phyloP scores from a whole-genome alignment of 1,140 invertebrate genomes.

The Drosophila nigromelanica region DNA sequence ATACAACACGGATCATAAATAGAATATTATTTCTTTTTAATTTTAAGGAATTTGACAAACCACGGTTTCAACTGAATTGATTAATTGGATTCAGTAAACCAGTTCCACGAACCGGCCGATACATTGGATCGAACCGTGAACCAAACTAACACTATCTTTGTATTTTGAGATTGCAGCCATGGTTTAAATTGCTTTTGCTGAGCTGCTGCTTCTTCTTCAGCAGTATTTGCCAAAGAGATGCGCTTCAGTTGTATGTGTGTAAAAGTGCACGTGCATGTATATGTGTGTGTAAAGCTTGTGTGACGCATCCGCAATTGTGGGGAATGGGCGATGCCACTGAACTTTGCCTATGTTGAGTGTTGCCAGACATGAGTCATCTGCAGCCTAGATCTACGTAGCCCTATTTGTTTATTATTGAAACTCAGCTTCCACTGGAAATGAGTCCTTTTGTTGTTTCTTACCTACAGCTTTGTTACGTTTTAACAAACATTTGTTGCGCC shows the following conservation, averaged over 20 bases:
- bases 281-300: conserved; percentile 12
- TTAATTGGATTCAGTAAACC: no score
- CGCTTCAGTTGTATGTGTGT: conserved; percentile 16
- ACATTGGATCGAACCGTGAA: no score
- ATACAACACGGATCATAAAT: no score
- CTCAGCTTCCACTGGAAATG: not conserved
- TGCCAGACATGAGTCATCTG: conserved; percentile 56
- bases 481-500: conserved; percentile 74
- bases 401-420: conserved; percentile 6
- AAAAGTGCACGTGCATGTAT: not conserved
- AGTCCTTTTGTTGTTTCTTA: conserved; percentile 23
- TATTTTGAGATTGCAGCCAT: no score
- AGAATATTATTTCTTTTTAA: no score
- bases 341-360: conserved; percentile 43
- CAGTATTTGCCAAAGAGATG: conserved; percentile 43
- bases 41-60: no score
- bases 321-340: conserved; percentile 58
- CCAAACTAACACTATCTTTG: no score
- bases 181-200: conserved; percentile 13
- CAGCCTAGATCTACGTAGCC: conserved; percentile 3
- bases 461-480: conserved; percentile 58
- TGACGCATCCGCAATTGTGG: conserved; percentile 56
- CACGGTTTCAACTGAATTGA: no score
- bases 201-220: not conserved
- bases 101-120: no score